A percentile compares a stretch with the other conserved stretches of the same genome.
Evolutionary conservation across 2,797 vertebrate genomes (phyloP).

Genomic region (Todus mexicanus): DNA sequence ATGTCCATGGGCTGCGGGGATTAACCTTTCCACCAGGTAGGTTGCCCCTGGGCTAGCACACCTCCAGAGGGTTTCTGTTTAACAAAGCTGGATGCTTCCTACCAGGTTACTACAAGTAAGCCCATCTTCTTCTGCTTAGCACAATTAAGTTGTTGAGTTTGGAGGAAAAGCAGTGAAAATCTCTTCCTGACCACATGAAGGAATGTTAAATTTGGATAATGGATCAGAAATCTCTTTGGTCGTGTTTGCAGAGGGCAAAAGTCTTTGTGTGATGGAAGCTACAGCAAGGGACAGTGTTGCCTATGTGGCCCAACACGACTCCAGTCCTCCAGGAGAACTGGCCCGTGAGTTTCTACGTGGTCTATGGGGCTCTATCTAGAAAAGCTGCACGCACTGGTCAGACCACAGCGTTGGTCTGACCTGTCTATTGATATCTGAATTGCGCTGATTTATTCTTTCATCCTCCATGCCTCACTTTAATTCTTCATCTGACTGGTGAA

Average conservation of each 20-base stretch:
- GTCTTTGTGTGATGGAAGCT: neutral
- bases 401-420: neutral
- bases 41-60: accelerated
- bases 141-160: neutral
- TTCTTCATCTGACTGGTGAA: neutral
- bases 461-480: neutral
- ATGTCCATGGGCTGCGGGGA: neutral
- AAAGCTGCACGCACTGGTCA: neutral
- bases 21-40: neutral
- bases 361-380: neutral
- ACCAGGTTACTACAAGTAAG: neutral
- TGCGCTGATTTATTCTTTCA: neutral
- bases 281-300: neutral
- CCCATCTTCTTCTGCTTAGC: neutral
- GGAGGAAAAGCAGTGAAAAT: neutral
- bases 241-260: accelerated
- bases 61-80: neutral
- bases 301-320: neutral
- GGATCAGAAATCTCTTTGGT: neutral
- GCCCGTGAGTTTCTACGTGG: neutral
- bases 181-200: neutral
- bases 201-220: neutral
- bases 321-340: neutral
- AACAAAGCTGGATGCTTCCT: neutral
- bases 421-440: neutral